Base-by-base conservation (phyloP, 2,113 vertebrate genomes). In the Oreochromis aureus region DNA sequence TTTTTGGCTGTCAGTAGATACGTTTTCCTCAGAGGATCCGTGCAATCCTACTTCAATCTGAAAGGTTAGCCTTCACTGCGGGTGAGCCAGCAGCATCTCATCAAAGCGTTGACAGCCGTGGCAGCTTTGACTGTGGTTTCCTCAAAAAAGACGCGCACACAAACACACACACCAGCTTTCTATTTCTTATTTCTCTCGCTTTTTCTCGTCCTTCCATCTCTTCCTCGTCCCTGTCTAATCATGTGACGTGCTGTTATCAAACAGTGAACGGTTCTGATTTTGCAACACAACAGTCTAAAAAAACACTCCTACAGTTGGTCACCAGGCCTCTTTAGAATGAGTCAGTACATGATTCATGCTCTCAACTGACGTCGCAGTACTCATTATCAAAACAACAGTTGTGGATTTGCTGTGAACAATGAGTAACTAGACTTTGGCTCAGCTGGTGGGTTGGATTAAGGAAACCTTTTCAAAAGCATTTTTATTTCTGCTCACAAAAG, bases 311-410 rank as follows among this genome's bases (percentile, higher is more conserved):
- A 61, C 89, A 90, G 87, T 76, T 92, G 86, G 80, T 82, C 80
- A 54, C 7, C 83, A 71, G 61, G 59, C 85, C 81, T 81, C 36
- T 56, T 59, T 39, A n/a, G 36, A 41, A 9, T 90, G 85, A 87
- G 36, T 92, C 89, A 90, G 46, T 5, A 2, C 34, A 27, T 85
- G 89, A 88, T 39, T 91, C 91, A 86, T 51, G 3, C 82, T 1
- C 41, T 69, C 18, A 3, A n/a, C 32, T 32, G 76, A 44, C 4
- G 27, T 15, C 22, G 10, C 61, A 36, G 39, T 2, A 6, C 46
- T 83, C 34, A 24, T 88, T 80, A 76, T 89, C 84, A 59, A 48
- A 53, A 86, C 56, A 71, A 73, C 66, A 32, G 6, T 10, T 83
- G 48, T 56, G 9, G 39, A 55, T 71, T 73, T 7, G 27, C 27